These are phyloP conservation scores for Cercocebus atys DNA, from an alignment of 2,113 vertebrate species.

Conservation along the genomic window DNA sequence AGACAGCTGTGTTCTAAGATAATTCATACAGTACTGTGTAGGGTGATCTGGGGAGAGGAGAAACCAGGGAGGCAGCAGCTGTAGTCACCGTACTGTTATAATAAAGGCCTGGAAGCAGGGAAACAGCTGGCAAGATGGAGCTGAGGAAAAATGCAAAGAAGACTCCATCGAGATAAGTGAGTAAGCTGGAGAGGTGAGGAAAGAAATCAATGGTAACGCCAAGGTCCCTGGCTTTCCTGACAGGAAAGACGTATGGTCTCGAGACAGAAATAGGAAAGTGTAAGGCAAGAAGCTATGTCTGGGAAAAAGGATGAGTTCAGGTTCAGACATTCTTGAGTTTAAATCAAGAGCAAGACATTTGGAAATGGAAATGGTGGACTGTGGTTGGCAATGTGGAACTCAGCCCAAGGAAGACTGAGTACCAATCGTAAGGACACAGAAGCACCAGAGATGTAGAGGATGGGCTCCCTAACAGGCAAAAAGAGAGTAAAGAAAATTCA, in stretches of 20 bases:
- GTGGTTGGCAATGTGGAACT: background rate
- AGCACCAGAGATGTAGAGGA: background rate
- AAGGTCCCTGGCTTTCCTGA: background rate
- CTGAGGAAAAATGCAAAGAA: background rate
- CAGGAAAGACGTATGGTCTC: background rate
- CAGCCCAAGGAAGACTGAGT: background rate
- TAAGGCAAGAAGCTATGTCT: background rate
- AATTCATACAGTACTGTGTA: background rate
- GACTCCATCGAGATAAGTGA: background rate
- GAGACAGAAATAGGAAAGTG: background rate
- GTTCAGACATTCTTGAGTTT: background rate
- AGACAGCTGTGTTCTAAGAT: background rate
- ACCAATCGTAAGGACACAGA: background rate
- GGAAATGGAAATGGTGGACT: background rate
- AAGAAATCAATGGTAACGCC: background rate
- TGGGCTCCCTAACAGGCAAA: background rate
- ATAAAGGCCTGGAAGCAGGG: background rate
- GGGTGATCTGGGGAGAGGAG: background rate
- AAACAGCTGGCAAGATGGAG: fast-evolving
- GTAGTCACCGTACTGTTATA: background rate
- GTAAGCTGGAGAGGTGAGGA: background rate
- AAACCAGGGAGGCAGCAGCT: background rate
- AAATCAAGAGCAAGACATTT: background rate
- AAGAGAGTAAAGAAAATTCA: background rate
- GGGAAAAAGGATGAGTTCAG: background rate